Base-by-base conservation (phyloP, 2,888 invertebrate genomes). In the Griposia aprilina region DNA sequence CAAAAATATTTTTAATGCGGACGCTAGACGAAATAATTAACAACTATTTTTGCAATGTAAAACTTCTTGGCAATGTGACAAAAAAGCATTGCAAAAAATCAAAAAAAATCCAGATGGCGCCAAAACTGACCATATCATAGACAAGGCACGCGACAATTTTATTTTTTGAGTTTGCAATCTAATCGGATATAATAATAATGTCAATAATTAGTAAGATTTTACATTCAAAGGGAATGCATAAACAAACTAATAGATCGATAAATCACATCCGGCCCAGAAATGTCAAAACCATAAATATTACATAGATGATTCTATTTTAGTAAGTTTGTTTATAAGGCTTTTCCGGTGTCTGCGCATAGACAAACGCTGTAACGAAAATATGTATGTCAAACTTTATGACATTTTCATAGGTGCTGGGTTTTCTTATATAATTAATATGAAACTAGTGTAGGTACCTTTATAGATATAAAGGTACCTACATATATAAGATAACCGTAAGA, bases 301-400 rank as follows among this genome's bases (percentile, higher is more conserved):
- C 52, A 68, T 72, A 45, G 23, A 71, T n/a, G 45, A 68, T 71
- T 82, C 67, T 81, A 81, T 81, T 71, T 81, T 71, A 78, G n/a
- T 71, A 63, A 59, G 15, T 45, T 77, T 81, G 78, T 81, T 82
- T 82, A 68, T 52, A 82, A 36, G 26, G n/a, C 45, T 50, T 30
- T 52, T 78, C 82, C 81, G 67, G 60, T n/a, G n/a, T 36, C 20
- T 81, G 71, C 4, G n/a, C 50, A 57, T 60, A 79, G 26, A 69
- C 59, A 72, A 66, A 59, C 52, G 36, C 6, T 55, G 45, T 78
- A 30, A 66, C 30, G 79, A 66, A 78, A 78, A 68, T 74, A 30
- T 81, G 80, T 74, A 30, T 81, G 80, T 69, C 68, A 80, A 81
- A 76, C 23, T 75, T 63, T 52, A 81, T 57, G 75, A 68, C 17